Conservation (phyloP, 1,140 invertebrate genomes). For the Drosophila auraria region DNA sequence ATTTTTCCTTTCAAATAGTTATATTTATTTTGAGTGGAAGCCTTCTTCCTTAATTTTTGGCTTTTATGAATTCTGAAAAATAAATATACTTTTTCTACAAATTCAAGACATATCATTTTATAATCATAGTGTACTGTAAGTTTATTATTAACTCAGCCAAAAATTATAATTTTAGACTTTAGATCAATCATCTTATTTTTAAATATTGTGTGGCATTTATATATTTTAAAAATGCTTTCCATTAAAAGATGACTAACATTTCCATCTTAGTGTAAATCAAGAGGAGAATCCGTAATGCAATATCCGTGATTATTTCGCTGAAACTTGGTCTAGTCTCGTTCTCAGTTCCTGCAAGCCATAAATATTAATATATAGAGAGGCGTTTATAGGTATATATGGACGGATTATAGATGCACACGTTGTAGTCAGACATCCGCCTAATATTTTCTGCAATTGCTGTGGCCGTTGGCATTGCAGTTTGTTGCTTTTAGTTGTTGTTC, state of each 20-base stretch:
- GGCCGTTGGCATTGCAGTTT: conserved; percentile 38
- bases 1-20: no score
- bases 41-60: not conserved
- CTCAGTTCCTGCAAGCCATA: conserved; percentile 59
- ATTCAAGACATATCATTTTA: no score
- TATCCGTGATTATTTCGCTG: conserved; percentile 24
- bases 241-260: not conserved
- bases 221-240: not conserved
- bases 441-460: conserved; percentile 66
- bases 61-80: not conserved
- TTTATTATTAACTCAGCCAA: no score
- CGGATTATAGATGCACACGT: conserved; percentile 74
- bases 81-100: no score
- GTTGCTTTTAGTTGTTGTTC: conserved; percentile 43
- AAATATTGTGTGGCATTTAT: not conserved
- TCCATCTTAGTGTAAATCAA: not conserved
- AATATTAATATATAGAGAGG: conserved; percentile 57
- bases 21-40: no score
- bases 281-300: conserved; percentile 8
- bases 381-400: conserved; percentile 24
- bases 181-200: conserved; percentile 8
- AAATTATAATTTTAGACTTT: not conserved
- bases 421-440: conserved; percentile 78
- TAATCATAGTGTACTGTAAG: no score
- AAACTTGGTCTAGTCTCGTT: conserved; percentile 47